A percentile compares a stretch with the other conserved stretches of the same genome.
Evolutionary conservation across 2,888 invertebrate genomes (phyloP).

Genomic region (Oxystoma pomonae): DNA sequence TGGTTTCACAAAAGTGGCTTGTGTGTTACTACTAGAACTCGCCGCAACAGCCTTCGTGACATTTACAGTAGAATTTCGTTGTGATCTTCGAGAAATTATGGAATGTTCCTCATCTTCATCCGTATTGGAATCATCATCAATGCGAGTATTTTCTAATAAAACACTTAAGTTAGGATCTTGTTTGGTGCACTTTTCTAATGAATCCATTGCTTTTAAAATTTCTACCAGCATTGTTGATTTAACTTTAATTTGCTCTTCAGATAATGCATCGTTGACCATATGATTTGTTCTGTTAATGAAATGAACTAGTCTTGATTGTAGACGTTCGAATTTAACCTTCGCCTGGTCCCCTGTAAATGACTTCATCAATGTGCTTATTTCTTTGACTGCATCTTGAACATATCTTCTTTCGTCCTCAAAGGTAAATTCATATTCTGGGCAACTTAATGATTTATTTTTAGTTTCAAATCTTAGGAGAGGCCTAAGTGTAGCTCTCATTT

Average conservation of each 20-base stretch:
- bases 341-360: background rate
- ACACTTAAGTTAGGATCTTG: background rate
- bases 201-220: background rate
- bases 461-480: conserved; percentile 7
- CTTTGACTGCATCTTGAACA: background rate
- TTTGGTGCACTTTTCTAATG: background rate
- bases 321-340: conserved; percentile 1
- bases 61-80: background rate
- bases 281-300: background rate
- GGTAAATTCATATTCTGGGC: background rate
- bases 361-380: background rate
- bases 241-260: background rate
- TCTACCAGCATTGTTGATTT: background rate
- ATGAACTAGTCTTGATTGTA: conserved; percentile 4
- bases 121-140: background rate
- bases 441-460: background rate
- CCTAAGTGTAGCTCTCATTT: conserved; percentile 4
- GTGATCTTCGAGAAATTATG: background rate
- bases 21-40: background rate
- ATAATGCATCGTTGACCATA: background rate
- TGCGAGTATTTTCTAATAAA: background rate
- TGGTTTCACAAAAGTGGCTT: too few species aligned
- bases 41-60: too few species aligned
- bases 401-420: conserved; percentile 5
- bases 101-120: background rate